Conservation (phyloP, 2,888 invertebrate genomes). For the Hoplodrina ambigua region DNA sequence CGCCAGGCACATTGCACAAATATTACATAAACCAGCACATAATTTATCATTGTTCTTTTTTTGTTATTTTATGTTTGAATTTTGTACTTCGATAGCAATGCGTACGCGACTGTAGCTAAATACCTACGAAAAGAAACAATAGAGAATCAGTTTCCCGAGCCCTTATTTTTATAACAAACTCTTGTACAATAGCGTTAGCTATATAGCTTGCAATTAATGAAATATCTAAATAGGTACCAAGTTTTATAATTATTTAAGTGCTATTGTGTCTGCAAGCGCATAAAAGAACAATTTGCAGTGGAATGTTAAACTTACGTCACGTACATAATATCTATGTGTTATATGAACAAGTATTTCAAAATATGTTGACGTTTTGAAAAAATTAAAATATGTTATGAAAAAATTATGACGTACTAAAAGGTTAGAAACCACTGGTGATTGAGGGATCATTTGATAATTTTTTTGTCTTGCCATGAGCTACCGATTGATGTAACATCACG, state of each 20-base stretch:
- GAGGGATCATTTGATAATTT: too few relatives aligned
- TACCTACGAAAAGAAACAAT: conserved; percentile 1
- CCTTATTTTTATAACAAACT: conserved; percentile 14
- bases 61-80: not conserved
- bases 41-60: not conserved
- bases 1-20: too few relatives aligned
- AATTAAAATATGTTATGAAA: too few relatives aligned
- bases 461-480: too few relatives aligned
- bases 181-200: conserved; percentile 13
- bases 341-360: too few relatives aligned
- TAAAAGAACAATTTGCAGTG: conserved; percentile 28
- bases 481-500: too few relatives aligned
- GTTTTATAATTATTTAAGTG: conserved; percentile 21
- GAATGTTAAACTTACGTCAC: conserved; percentile 26
- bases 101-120: not conserved
- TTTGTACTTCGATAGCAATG: not conserved
- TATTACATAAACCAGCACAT: too few relatives aligned
- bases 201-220: not conserved
- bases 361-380: too few relatives aligned
- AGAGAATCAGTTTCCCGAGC: not conserved
- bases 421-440: too few relatives aligned
- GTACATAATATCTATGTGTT: too few relatives aligned
- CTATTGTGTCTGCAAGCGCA: conserved; percentile 26
- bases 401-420: too few relatives aligned
- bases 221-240: not conserved